These are phyloP conservation scores for Cyrtodaria siliqua DNA, from an alignment of 2,888 invertebrate genomes.

Conservation along the genomic window DNA sequence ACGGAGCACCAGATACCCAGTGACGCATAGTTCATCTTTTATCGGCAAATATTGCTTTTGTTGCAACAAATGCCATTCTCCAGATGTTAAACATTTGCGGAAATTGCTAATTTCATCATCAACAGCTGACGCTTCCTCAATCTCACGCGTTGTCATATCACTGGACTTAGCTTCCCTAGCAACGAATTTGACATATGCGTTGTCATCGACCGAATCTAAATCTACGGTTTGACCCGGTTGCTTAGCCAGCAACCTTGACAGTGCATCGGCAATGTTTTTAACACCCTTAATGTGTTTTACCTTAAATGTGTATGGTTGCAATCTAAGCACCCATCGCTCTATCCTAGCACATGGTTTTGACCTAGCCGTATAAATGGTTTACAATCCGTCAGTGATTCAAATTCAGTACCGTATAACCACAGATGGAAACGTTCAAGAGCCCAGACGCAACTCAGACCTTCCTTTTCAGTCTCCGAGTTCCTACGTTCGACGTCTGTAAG, in stretches of 20 bases:
- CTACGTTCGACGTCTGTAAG: conserved; percentile 18
- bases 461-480: neutral
- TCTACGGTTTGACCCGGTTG: neutral
- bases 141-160: neutral
- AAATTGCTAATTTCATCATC: neutral
- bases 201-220: neutral
- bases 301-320: neutral
- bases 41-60: conserved; percentile 39
- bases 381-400: conserved; percentile 72
- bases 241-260: neutral
- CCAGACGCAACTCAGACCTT: neutral
- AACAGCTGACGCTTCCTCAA: neutral
- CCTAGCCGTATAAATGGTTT: conserved; percentile 62
- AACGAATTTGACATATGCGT: conserved; percentile 1
- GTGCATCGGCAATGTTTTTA: neutral
- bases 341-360: conserved; percentile 74
- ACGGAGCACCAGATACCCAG: conserved; percentile 53
- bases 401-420: conserved; percentile 1
- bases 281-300: neutral
- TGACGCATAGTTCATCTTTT: conserved; percentile 42
- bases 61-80: conserved; percentile 22
- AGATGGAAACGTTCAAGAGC: neutral
- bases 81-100: neutral
- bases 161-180: neutral
- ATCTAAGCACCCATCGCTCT: conserved; percentile 66